Evolutionary conservation across 1,140 invertebrate genomes (phyloP).

Genomic region (Sarcophaga peregrina): DNA sequence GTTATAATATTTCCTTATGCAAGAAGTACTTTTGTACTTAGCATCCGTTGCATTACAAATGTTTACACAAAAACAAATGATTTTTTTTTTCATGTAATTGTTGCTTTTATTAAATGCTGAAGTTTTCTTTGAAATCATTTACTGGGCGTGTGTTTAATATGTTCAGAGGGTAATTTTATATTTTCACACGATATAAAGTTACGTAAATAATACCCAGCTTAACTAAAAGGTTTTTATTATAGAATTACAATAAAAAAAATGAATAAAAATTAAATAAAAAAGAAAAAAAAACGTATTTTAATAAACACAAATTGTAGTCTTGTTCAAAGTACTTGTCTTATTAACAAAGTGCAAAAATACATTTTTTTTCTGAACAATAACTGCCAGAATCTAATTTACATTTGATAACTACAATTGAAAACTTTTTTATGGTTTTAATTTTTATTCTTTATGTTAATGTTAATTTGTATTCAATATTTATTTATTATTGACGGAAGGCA

Average conservation of each 20-base stretch:
- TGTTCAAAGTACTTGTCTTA: not conserved
- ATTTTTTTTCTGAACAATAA: not conserved
- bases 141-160: not conserved
- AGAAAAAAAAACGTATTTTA: not conserved
- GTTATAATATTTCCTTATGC: not conserved
- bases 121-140: not conserved
- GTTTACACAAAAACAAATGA: not conserved
- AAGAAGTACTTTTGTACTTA: not conserved
- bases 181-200: constrained; percentile 17
- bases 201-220: not conserved
- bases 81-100: not conserved
- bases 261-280: not conserved
- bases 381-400: not conserved
- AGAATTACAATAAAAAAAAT: too few relatives aligned
- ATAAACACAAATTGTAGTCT: not conserved
- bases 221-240: too few relatives aligned
- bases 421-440: not conserved
- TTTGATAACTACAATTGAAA: not conserved
- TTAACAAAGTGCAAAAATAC: constrained; percentile 16
- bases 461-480: not conserved
- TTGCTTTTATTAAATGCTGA: not conserved
- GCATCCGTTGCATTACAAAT: not conserved
- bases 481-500: too few relatives aligned
- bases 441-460: not conserved
- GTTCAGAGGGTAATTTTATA: not conserved